These are phyloP conservation scores for Aricia agestis DNA, from an alignment of 1,140 invertebrate genomes.

Conservation along the genomic window DNA sequence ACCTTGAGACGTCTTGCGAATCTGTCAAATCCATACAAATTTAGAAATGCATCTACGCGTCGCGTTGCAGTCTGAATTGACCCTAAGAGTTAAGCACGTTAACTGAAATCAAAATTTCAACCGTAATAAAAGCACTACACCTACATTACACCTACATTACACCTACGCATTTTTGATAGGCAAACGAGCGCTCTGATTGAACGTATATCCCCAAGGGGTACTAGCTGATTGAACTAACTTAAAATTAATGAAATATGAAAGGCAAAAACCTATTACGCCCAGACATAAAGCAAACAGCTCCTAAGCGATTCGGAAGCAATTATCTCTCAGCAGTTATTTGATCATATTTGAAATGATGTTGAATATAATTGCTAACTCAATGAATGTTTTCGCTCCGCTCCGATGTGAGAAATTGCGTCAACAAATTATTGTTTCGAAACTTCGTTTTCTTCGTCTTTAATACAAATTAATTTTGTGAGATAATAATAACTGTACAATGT, in stretches of 20 bases:
- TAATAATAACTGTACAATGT: not conserved
- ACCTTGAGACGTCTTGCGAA: no score
- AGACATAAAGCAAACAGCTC: not conserved
- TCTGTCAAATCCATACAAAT: no score
- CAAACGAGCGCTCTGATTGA: no score
- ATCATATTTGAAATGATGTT: slow-evolving; percentile 1
- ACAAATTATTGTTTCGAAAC: not conserved
- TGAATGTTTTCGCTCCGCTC: not conserved
- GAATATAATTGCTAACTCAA: slow-evolving; percentile 1
- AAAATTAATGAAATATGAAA: not conserved
- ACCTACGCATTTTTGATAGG: no score
- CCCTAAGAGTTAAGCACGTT: no score
- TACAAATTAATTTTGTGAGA: not conserved
- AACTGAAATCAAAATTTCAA: no score
- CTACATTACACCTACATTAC: no score
- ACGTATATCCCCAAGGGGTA: not conserved
- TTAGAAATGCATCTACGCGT: no score
- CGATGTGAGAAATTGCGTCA: not conserved
- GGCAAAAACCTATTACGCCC: not conserved
- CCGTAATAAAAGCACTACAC: no score
- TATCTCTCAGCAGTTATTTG: not conserved
- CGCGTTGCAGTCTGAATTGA: no score
- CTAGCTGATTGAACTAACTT: not conserved
- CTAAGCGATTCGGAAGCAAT: not conserved
- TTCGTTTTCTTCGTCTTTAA: not conserved